Base-by-base conservation (phyloP, 2,888 invertebrate genomes). In the Euspilapteryx auroguttella region DNA sequence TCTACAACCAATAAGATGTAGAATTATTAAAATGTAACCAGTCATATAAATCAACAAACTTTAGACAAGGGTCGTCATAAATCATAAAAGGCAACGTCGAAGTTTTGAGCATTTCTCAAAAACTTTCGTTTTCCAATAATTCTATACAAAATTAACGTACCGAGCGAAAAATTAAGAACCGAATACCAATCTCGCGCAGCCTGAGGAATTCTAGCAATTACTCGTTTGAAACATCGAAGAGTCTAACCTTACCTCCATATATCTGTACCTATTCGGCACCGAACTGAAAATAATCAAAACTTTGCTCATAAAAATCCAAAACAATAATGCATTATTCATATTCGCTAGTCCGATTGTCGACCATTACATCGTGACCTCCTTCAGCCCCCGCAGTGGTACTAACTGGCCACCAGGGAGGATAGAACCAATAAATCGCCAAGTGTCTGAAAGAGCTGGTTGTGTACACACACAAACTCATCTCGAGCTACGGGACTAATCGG, bases 281-380 rank as follows among this genome's bases (percentile, higher is more conserved):
- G 55, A 66, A 71, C 71, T 71, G 66, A 69, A 75, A 75, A 75
- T 75, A 75, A 75, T 75, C 75, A 75, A 71, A 75, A 75, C 73
- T 75, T 75, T 69, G 38, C 68, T 62, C 75, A 71, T 75, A 75
- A 75, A 75, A 75, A 73, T 75, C 71, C 69, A 68, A 75, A 75
- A 75, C 75, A 75, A 75, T 71, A 75, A 73, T 75, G 68, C 73
- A 75, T 75, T 73, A 75, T 75, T 75, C 75, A 75, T 75, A 66
- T 55, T 64, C 53, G 58, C 57, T 53, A 58, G 58, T 63, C 49
- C 52, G 54, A 51, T 58, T 56, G 51, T 37, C 40, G 30, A 38
- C 73, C 65, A 62, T 30, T 36, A 21, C 52, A 56, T 35, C 30
- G 26, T 37, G 59, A 55, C 11, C 59, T 44, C 41, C 35, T 35